phyloP scores from a whole-genome alignment of 2,113 vertebrate species.

The Todiramphus saurophagus region DNA sequence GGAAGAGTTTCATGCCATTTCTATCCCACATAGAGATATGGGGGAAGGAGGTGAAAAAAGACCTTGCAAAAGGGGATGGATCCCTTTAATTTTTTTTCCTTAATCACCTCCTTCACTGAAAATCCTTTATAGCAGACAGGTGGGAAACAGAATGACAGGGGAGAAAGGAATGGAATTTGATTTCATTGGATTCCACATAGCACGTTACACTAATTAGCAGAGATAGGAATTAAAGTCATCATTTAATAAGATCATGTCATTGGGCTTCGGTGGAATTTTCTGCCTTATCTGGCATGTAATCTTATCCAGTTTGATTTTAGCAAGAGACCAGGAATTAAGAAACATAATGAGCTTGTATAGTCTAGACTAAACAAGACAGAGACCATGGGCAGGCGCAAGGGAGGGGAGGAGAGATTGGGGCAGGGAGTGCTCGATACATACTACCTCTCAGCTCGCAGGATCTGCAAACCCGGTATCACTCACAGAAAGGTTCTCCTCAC shows the following conservation, averaged over 20 bases:
- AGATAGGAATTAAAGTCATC: background rate
- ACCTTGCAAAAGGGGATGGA: background rate
- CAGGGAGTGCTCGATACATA: accelerated
- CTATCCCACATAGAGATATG: background rate
- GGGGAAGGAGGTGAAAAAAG: background rate
- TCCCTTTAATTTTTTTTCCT: background rate
- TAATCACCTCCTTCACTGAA: background rate
- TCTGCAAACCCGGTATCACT: background rate
- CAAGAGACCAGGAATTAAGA: background rate
- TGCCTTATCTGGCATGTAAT: background rate
- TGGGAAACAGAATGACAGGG: background rate
- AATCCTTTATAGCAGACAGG: background rate
- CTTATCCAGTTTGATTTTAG: background rate
- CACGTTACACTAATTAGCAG: background rate
- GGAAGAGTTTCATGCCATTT: background rate
- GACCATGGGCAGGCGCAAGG: background rate
- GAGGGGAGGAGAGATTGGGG: background rate
- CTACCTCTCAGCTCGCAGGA: background rate
- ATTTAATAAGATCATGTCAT: background rate
- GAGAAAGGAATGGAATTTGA: background rate
- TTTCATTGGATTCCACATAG: background rate
- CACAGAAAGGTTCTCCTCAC: background rate
- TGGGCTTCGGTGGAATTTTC: background rate
- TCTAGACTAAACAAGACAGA: background rate
- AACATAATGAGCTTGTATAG: background rate